Conservation (phyloP, 2,113 vertebrate species). For the Romanogobio albipinnatus region DNA sequence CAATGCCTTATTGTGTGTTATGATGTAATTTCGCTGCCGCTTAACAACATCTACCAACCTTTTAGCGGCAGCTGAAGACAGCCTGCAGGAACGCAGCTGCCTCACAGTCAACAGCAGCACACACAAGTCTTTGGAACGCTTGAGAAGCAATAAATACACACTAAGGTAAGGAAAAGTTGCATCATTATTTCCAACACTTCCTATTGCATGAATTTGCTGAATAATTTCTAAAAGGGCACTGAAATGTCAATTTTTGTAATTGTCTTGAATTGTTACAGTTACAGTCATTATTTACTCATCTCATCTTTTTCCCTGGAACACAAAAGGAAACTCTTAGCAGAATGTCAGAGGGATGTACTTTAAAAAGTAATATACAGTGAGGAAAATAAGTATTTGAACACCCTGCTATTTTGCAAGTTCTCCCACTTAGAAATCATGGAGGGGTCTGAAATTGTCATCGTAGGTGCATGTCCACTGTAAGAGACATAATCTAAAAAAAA, state of each 20-base stretch:
- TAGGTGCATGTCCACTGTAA: too few relatives aligned
- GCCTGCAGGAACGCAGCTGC: constrained; percentile 28
- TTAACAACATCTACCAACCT: background rate
- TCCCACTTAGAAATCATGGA: too few relatives aligned
- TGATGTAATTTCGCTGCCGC: constrained; percentile 5
- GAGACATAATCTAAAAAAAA: too few relatives aligned
- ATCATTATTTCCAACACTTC: constrained; percentile 6
- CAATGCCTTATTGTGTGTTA: background rate
- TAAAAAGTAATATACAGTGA: background rate
- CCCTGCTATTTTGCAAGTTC: too few relatives aligned
- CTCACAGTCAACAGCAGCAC: background rate
- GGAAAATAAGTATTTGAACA: too few relatives aligned
- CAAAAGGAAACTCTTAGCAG: background rate
- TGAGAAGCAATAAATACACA: constrained; percentile 13
- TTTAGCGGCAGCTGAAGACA: background rate
- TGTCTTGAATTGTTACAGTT: background rate
- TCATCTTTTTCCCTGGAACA: background rate
- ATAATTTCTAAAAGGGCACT: background rate
- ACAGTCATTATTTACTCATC: constrained; percentile 8
- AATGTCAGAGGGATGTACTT: background rate
- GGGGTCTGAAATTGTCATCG: too few relatives aligned
- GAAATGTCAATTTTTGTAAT: background rate
- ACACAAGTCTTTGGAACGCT: background rate
- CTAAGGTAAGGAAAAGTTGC: constrained; percentile 1
- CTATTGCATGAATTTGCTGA: constrained; percentile 1